These are phyloP conservation scores for Ostrea edulis DNA, from an alignment of 1,140 invertebrate species.

Conservation along the genomic window DNA sequence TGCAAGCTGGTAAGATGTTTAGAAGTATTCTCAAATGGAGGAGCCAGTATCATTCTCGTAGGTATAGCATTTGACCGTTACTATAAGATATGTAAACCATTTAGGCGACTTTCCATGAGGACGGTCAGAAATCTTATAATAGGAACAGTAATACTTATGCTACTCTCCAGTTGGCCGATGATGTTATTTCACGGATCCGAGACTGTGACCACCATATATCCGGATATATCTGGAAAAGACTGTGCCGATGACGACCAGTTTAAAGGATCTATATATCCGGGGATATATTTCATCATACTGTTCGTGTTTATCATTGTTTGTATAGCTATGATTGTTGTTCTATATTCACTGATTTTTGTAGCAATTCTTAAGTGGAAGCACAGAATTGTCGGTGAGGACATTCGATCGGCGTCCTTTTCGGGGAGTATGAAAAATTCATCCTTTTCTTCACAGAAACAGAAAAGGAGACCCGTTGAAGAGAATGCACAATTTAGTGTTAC, in stretches of 20 bases:
- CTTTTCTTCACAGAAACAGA: background rate
- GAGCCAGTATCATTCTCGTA: conserved; percentile 41
- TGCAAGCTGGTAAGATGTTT: conserved; percentile 49
- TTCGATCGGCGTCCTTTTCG: background rate
- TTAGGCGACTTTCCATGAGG: conserved; percentile 45
- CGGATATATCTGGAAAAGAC: conserved; percentile 25
- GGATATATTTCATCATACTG: conserved; percentile 19
- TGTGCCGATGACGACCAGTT: conserved; percentile 37
- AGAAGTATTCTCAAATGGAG: conserved; percentile 33
- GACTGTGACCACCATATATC: background rate
- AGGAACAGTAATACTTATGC: background rate
- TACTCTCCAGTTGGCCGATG: conserved; percentile 2
- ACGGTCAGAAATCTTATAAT: conserved; percentile 43
- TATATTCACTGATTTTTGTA: conserved; percentile 28
- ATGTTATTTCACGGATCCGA: conserved; percentile 33
- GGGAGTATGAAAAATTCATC: background rate
- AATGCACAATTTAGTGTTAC: background rate
- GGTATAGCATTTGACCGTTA: conserved; percentile 57
- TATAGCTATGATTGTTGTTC: conserved; percentile 8
- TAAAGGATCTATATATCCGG: conserved; percentile 7
- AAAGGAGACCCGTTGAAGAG: background rate
- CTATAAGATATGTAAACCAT: conserved; percentile 55
- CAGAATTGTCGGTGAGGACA: conserved; percentile 9
- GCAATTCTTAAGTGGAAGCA: conserved; percentile 33
- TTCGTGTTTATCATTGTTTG: background rate